A percentile compares a stretch with the other conserved stretches of the same genome.
phyloP scores from a whole-genome alignment of 1,140 invertebrate genomes.

The Ylistrum balloti region DNA sequence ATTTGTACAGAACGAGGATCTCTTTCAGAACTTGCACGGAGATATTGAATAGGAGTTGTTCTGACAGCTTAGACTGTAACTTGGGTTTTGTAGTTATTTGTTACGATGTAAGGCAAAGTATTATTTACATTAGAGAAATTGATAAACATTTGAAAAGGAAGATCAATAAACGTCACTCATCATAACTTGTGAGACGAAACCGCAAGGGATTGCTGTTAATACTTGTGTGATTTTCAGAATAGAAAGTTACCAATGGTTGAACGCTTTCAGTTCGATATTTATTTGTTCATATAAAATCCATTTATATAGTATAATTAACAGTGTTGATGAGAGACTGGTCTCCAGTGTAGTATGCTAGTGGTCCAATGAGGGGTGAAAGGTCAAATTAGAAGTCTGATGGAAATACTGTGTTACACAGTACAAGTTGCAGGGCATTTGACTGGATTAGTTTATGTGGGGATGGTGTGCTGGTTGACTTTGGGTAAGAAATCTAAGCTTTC shows the following conservation, averaged over 20 bases:
- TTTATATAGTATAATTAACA: constrained; percentile 17
- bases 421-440: too few relatives aligned
- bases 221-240: not conserved
- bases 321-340: not conserved
- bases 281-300: not conserved
- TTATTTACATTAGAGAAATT: constrained; percentile 36
- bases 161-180: constrained; percentile 12
- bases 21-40: not conserved
- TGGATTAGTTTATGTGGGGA: too few relatives aligned
- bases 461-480: too few relatives aligned
- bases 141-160: not conserved
- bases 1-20: not conserved
- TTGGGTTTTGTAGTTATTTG: not conserved
- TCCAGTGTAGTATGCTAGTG: not conserved
- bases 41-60: not conserved
- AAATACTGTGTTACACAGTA: too few relatives aligned
- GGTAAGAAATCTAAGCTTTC: too few relatives aligned
- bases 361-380: not conserved
- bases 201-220: not conserved
- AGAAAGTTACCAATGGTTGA: not conserved
- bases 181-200: not conserved
- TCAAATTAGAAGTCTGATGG: too few relatives aligned
- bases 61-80: not conserved
- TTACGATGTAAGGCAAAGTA: not conserved
- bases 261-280: not conserved